Evolutionary conservation across 1,140 invertebrate species (phyloP).

Genomic region (Trissolcus basalis): DNA sequence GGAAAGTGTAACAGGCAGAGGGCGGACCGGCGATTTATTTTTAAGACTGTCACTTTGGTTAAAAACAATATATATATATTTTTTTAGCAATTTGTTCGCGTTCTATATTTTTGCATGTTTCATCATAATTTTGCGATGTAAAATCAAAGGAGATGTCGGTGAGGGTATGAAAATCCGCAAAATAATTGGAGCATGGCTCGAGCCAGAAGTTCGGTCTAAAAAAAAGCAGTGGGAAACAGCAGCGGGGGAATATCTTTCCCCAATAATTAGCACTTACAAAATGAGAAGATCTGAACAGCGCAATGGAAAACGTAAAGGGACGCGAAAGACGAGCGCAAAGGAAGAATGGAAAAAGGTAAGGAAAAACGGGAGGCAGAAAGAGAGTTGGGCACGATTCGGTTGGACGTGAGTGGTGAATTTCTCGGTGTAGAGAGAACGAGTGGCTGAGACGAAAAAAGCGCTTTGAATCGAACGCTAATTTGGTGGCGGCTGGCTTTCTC

Average conservation of each 20-base stretch:
- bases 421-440: conserved; percentile 31
- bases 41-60: too few relatives aligned
- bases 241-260: conserved; percentile 6
- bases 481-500: conserved; percentile 56
- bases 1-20: not conserved
- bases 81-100: too few relatives aligned
- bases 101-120: too few relatives aligned
- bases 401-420: conserved; percentile 57
- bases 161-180: too few relatives aligned
- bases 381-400: conserved; percentile 45
- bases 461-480: conserved; percentile 65
- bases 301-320: conserved; percentile 30
- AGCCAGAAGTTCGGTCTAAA: not conserved
- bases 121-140: too few relatives aligned
- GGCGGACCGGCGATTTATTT: too few relatives aligned
- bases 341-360: not conserved
- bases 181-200: too few relatives aligned
- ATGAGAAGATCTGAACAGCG: conserved; percentile 29
- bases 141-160: too few relatives aligned
- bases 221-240: not conserved
- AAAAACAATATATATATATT: too few relatives aligned
- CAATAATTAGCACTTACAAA: conserved; percentile 52
- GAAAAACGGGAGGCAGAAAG: conserved; percentile 5
- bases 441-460: conserved; percentile 51
- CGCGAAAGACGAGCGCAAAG: conserved; percentile 1